phyloP scores from a whole-genome alignment of 2,113 vertebrate genomes.

The Elephas maximus region DNA sequence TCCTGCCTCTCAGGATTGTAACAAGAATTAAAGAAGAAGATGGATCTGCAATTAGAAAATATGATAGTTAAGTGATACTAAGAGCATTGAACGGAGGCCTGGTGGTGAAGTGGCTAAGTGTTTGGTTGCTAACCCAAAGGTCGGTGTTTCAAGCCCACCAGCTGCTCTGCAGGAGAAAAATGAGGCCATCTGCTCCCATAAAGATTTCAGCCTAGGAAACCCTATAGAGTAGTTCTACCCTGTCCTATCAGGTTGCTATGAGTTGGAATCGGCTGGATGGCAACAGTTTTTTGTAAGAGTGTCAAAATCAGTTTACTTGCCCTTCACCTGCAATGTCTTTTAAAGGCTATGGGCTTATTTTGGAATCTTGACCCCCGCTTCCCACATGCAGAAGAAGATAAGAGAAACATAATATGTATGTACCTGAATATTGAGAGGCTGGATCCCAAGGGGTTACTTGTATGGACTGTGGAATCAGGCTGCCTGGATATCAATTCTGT shows the following conservation, averaged over 20 bases:
- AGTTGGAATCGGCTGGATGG: no score
- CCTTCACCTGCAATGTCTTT: neutral
- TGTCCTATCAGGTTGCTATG: no score
- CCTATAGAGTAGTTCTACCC: no score
- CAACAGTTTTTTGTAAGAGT: no score
- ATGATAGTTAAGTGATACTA: constrained; percentile 5
- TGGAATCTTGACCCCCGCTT: neutral
- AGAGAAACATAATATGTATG: constrained; percentile 24
- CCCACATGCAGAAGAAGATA: neutral
- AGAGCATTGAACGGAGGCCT: neutral
- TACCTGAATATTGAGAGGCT: neutral
- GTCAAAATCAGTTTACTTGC: neutral
- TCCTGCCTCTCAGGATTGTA: constrained; percentile 6
- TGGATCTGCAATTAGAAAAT: constrained; percentile 8
- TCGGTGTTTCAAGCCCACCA: no score
- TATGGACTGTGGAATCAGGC: neutral
- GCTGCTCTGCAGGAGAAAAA: no score
- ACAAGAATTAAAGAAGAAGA: constrained; percentile 44
- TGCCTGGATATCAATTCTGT: neutral
- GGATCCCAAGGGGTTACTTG: neutral
- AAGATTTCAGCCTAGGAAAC: no score
- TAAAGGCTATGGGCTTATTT: neutral
- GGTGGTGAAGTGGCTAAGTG: no score
- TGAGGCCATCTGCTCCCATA: no score
- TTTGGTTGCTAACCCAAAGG: no score